Percentiles rank a stretch among this genome's conserved stretches.
These are phyloP conservation scores for Lasiurus borealis DNA, from an alignment of 2,113 vertebrate genomes.

Conservation along the genomic window DNA sequence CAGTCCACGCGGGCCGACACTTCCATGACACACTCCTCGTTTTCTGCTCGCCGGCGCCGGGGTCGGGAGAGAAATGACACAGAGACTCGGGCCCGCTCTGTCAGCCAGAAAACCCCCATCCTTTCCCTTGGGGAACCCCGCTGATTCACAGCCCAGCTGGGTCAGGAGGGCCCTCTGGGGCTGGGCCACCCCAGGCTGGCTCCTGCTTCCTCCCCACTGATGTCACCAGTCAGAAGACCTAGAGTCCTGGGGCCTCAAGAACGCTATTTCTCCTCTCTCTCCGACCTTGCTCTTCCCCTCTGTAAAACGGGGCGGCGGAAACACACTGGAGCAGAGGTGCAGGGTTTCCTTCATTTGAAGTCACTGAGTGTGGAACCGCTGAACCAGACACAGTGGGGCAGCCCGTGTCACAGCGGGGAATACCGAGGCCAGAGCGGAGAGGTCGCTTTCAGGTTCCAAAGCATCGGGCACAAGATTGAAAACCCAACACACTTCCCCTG, in stretches of 20 bases:
- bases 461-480: no score
- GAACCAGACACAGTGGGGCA: no score
- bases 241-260: rapidly evolving
- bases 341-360: no score
- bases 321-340: no score
- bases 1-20: slow-evolving; percentile 62
- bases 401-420: no score
- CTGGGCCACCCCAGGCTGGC: no score
- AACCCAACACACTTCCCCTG: rapidly evolving
- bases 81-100: rapidly evolving
- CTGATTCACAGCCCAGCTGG: rapidly evolving
- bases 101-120: rapidly evolving
- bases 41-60: not conserved
- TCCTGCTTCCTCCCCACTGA: no score
- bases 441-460: rapidly evolving
- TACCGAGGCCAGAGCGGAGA: not conserved
- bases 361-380: no score
- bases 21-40: slow-evolving; percentile 55
- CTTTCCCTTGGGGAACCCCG: no score
- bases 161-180: rapidly evolving
- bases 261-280: rapidly evolving
- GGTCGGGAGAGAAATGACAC: rapidly evolving
- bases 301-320: no score
- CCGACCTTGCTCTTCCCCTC: no score
- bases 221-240: rapidly evolving